phyloP scores from a whole-genome alignment of 2,113 vertebrate genomes.

The Piaya cayana region DNA sequence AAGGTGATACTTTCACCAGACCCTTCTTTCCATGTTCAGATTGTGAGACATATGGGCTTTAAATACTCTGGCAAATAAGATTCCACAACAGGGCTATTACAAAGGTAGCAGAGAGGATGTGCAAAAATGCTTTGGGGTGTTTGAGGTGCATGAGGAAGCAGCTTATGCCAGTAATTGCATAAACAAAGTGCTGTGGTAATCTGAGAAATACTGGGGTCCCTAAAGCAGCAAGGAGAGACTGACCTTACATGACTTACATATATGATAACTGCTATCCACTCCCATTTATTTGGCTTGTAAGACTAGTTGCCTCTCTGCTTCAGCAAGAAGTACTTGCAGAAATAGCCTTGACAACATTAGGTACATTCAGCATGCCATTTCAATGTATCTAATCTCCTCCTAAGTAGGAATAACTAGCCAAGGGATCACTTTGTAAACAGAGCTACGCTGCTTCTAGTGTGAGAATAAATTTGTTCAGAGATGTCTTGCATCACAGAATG shows the following conservation, averaged over 20 bases:
- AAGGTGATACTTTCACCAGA: not conserved
- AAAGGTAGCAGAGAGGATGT: not conserved
- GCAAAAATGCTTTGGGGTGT: not conserved
- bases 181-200: not conserved
- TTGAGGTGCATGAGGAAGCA: not conserved
- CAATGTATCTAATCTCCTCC: not conserved
- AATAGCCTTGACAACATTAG: not conserved
- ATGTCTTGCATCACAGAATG: not conserved
- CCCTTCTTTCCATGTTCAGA: not conserved
- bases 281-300: not conserved
- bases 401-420: not conserved
- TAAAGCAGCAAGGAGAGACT: not conserved
- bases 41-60: not conserved
- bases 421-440: not conserved
- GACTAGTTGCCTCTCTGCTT: not conserved
- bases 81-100: not conserved
- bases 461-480: not conserved
- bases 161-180: not conserved
- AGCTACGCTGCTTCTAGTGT: not conserved
- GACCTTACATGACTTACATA: not conserved
- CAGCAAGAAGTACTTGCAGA: not conserved
- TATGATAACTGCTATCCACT: not conserved
- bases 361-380: not conserved
- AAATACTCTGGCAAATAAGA: not conserved
- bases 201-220: not conserved